A percentile compares a stretch with the other conserved stretches of the same genome.
Conservation (phyloP, 2,888 invertebrate species). For the Ecliptopera silaceata region DNA sequence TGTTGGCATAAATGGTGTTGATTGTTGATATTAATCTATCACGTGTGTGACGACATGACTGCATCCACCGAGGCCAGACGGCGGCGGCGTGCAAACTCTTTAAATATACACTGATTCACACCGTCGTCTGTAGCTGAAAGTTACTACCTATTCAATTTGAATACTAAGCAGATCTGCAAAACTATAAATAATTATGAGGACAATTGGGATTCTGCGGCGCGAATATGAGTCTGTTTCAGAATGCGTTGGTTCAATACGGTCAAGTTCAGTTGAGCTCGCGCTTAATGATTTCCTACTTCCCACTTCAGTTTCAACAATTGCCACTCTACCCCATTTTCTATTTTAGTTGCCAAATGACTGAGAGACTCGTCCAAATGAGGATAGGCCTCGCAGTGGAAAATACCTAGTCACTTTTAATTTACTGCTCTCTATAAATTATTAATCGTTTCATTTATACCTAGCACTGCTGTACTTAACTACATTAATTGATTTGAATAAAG, state of each 20-base stretch:
- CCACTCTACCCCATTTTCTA: slow-evolving; percentile 35
- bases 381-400: slow-evolving; percentile 5
- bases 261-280: slow-evolving; percentile 35
- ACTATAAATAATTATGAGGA: background rate
- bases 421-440: too few relatives aligned
- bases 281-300: slow-evolving; percentile 41
- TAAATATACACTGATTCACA: slow-evolving; percentile 36
- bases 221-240: slow-evolving; percentile 22
- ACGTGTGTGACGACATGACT: slow-evolving; percentile 53
- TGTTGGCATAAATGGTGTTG: slow-evolving; percentile 40
- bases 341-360: slow-evolving; percentile 33
- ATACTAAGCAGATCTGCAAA: slow-evolving; percentile 1
- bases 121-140: slow-evolving; percentile 22
- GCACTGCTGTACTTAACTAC: too few relatives aligned
- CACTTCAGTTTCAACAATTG: slow-evolving; percentile 34
- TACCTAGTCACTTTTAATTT: background rate
- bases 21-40: slow-evolving; percentile 60
- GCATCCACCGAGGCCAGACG: slow-evolving; percentile 53
- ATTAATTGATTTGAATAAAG: background rate
- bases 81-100: slow-evolving; percentile 32
- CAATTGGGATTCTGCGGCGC: background rate
- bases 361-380: slow-evolving; percentile 22
- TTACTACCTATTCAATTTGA: slow-evolving; percentile 23
- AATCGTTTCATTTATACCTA: too few relatives aligned
- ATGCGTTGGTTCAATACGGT: slow-evolving; percentile 30